A percentile compares a stretch with the other conserved stretches of the same genome.
Conservation (phyloP, 2,797 vertebrate genomes). For the Phoxinus dragarum region DNA sequence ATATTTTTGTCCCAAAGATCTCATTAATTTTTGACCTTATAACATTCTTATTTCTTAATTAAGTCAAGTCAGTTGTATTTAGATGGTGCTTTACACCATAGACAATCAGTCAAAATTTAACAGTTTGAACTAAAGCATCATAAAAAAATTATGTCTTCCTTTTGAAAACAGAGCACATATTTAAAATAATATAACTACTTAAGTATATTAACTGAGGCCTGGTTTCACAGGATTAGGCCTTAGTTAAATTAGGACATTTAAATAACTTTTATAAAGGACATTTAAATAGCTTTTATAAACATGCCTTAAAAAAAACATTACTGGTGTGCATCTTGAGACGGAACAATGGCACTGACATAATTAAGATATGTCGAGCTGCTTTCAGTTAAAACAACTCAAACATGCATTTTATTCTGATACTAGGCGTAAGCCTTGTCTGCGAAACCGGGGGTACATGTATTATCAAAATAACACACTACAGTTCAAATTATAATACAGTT, state of each 20-base stretch:
- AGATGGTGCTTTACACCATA: background rate
- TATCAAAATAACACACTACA: background rate
- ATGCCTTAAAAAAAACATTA: no score
- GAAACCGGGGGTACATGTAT: background rate
- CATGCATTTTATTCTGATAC: background rate
- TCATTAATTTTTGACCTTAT: background rate
- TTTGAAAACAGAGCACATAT: background rate
- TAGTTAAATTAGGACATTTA: background rate
- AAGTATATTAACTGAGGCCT: background rate
- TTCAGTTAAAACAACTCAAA: no score
- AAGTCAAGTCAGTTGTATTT: background rate
- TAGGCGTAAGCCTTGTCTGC: no score
- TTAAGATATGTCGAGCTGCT: no score
- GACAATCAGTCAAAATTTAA: background rate
- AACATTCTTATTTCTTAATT: background rate
- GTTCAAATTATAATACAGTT: background rate
- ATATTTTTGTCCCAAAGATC: background rate
- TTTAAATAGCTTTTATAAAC: no score
- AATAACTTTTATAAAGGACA: no score
- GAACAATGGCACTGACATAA: background rate
- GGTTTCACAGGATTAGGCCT: no score
- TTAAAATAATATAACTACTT: background rate
- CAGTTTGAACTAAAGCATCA: background rate
- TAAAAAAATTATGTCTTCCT: background rate
- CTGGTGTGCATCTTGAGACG: background rate